These are phyloP conservation scores for Caenorhabditis macrosperma DNA, from an alignment of 2,888 invertebrate genomes.

Conservation along the genomic window DNA sequence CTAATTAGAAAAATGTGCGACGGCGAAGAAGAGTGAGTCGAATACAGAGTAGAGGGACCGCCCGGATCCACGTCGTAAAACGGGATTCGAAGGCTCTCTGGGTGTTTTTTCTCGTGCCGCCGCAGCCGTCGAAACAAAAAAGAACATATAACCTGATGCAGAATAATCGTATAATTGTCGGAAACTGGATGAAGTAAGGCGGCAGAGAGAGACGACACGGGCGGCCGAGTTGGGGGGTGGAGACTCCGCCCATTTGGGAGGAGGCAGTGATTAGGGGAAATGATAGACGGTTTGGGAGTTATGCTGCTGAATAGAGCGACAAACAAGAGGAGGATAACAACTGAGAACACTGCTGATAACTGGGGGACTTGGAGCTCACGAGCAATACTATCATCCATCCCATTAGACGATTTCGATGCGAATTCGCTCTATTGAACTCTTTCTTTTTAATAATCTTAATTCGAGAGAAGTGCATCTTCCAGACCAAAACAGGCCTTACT, in stretches of 20 bases:
- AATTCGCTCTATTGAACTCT: too few species aligned
- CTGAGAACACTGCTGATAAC: too few species aligned
- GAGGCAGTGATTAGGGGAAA: conserved; percentile 17
- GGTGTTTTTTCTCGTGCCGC: conserved; percentile 22
- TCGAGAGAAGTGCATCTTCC: too few species aligned
- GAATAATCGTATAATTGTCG: conserved; percentile 58
- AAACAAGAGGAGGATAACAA: too few species aligned
- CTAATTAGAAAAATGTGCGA: conserved; percentile 55
- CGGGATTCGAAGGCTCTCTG: background rate
- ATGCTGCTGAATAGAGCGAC: too few species aligned
- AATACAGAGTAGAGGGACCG: background rate
- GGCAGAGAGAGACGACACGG: conserved; percentile 2
- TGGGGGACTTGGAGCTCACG: too few species aligned
- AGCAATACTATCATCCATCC: too few species aligned
- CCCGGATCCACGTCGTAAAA: conserved; percentile 25
- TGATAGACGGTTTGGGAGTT: background rate
- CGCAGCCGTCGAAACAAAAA: conserved; percentile 32
- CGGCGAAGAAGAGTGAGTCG: background rate
- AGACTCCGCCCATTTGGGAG: conserved; percentile 33
- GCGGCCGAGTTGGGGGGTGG: too few species aligned
- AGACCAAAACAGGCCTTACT: too few species aligned
- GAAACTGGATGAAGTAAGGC: conserved; percentile 43
- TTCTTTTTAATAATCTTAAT: too few species aligned
- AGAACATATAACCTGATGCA: conserved; percentile 48
- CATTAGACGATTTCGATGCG: too few species aligned